These are phyloP conservation scores for Junonia oenone DNA, from an alignment of 2,888 invertebrate genomes.

Conservation along the genomic window DNA sequence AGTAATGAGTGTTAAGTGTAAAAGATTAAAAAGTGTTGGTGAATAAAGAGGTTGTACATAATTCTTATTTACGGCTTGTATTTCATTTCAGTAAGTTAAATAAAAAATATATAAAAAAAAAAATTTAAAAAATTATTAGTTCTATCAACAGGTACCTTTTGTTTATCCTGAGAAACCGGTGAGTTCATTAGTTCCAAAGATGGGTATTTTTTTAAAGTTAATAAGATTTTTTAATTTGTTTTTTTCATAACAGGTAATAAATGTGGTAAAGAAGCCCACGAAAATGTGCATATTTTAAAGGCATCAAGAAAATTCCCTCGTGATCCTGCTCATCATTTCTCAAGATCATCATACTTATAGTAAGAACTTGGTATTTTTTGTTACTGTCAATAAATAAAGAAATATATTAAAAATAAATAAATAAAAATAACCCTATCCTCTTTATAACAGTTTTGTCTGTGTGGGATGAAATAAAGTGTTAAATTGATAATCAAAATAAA, in stretches of 20 bases:
- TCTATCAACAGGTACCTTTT: slow-evolving; percentile 47
- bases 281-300: slow-evolving; percentile 11
- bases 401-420: slow-evolving; percentile 34
- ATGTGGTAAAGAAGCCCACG: slow-evolving; percentile 1
- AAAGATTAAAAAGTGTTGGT: slow-evolving; percentile 53
- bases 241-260: slow-evolving; percentile 59
- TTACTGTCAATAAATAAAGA: slow-evolving; percentile 67
- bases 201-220: slow-evolving; percentile 37
- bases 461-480: slow-evolving; percentile 37
- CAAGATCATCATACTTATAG: slow-evolving; percentile 54
- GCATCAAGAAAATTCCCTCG: slow-evolving; percentile 9
- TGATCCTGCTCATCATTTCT: slow-evolving; percentile 22
- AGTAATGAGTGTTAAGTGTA: slow-evolving; percentile 54
- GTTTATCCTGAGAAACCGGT: slow-evolving; percentile 44
- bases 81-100: slow-evolving; percentile 60
- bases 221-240: slow-evolving; percentile 37
- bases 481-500: slow-evolving; percentile 23
- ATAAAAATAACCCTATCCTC: slow-evolving; percentile 37
- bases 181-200: slow-evolving; percentile 55
- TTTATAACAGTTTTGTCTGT: slow-evolving; percentile 38
- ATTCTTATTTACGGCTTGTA: slow-evolving; percentile 66
- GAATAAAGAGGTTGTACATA: slow-evolving; percentile 69
- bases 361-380: slow-evolving; percentile 74
- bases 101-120: slow-evolving; percentile 65
- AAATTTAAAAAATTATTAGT: slow-evolving; percentile 43